Evolutionary conservation across 2,888 invertebrate species (phyloP), one percentile per base, ranked within the genome.

Genomic region (Baccha elongata): DNA sequence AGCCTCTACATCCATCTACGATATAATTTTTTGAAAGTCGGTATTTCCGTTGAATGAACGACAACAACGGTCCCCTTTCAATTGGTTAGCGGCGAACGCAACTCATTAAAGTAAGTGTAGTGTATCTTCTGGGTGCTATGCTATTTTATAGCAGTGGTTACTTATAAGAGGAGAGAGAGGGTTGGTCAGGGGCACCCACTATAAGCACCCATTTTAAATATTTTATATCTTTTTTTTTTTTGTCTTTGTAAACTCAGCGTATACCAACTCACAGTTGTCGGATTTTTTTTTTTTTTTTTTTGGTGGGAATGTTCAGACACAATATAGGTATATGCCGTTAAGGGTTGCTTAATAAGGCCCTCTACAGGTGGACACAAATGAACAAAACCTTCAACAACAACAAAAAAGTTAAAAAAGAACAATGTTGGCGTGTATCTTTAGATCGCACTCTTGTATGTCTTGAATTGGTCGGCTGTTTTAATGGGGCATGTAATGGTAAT

Each of bases 101-200:
- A 80, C 68, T 74, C 68, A 80, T 80, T 80, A 55, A 55, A 62
- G 55, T 68, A 74, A 80, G 74, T 64, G 79, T 68, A 80, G 74
- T 64, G 79, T 68, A 64, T 65, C 50, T 65, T 58, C 35, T 37
- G 35, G 32, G 3, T 50, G 50, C 17, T 29, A 52, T 52, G 32
- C n/a, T 21, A 35, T 13, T 19, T 8, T 35, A 11, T 35, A 8
- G 23, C 3, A 11, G 15, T 50, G 26, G 3, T 26, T 5, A n/a
- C 19, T 13, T 55, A 13, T 23, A 21, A 21, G 19, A 10, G 17
- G n/a, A 6, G 13, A 5, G n/a, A 32, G 29, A 8, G 29, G 26
- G 29, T n/a, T 52, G 32, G 17, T 17, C 29, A 5, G 55, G 10
- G 8, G 40, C 55, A 6, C 40, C 55, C 23, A 23, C 13, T 2